These are phyloP conservation scores for Dysdera silvatica DNA, from an alignment of 1,140 invertebrate genomes.

Conservation along the genomic window DNA sequence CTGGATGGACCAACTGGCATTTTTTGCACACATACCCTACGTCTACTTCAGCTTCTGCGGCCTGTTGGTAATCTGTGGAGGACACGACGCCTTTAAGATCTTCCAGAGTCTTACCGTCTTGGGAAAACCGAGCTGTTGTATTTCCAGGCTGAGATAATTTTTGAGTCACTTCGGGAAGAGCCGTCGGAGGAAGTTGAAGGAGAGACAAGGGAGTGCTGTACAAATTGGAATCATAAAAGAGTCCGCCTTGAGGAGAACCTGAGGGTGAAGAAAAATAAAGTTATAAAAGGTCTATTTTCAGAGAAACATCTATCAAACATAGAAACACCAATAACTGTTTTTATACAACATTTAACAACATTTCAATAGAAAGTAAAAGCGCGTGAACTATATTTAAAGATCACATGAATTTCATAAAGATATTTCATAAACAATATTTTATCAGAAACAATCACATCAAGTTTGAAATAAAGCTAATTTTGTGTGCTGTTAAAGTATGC, in stretches of 20 bases:
- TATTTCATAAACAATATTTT: too few relatives aligned
- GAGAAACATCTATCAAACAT: too few relatives aligned
- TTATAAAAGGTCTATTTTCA: not conserved
- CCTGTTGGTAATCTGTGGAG: constrained; percentile 38
- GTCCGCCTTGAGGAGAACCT: constrained; percentile 10
- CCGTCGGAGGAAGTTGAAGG: constrained; percentile 48
- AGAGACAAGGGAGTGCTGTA: constrained; percentile 48
- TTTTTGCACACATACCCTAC: constrained; percentile 76
- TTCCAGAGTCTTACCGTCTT: constrained; percentile 45
- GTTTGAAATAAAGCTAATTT: too few relatives aligned
- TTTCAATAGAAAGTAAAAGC: too few relatives aligned
- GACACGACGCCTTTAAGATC: constrained; percentile 42
- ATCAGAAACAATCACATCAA: too few relatives aligned
- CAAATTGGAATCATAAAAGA: constrained; percentile 42
- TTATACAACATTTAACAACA: too few relatives aligned
- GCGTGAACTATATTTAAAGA: too few relatives aligned
- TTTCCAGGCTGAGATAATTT: constrained; percentile 45
- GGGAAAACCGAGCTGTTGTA: constrained; percentile 46
- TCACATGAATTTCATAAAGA: too few relatives aligned
- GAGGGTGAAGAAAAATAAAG: not conserved
- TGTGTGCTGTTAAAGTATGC: too few relatives aligned
- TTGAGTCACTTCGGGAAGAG: constrained; percentile 47
- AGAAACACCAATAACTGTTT: too few relatives aligned
- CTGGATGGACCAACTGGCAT: constrained; percentile 70
- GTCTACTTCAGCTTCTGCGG: constrained; percentile 60